Base-by-base conservation (phyloP, 2,113 vertebrate genomes). In the Miniopterus natalensis region DNA sequence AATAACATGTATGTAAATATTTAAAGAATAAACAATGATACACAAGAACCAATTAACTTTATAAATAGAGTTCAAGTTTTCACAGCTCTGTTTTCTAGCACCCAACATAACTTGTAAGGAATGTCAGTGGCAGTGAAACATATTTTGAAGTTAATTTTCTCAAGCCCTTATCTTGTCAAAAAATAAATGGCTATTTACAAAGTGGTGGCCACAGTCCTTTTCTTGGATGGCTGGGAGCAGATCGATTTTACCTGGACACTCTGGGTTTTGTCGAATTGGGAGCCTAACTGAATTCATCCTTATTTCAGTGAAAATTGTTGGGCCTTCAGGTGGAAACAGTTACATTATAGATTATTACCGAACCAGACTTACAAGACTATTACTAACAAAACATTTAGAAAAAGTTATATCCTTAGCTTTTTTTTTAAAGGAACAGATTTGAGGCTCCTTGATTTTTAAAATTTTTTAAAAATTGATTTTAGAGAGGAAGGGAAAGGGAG, bases 271-370 rank as follows among this genome's bases (percentile, higher is more conserved):
- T 98, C 99, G 99, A 89, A 99, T 99, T 88, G 99, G 99, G 49
- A 99, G 99, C 71, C 97, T 99, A 79, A 99, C 99, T 90, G 99
- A 99, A 97, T 99, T 99, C 98, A 98, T 99, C 95, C 96, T 99
- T 93, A 99, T 99, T 97, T 99, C 99, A 97, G 98, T 99, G 99
- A 99, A 99, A 99, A 99, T 99, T 1, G 99, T 99, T n/a, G 99
- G 99, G 89, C 99, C 99, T 49, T 99, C 99, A 0, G 99, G 99
- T 25, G 99, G 99, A 79, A 99, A 99, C 0, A 99, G 98, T 98
- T 99, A 99, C 98, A 99, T 99, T 45, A 99, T 99, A 92, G 99
- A 99, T 98, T 99, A 99, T 96, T 99, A 99, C 2, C 99, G 99
- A 49, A 99, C 99, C 66, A 98, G 99, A 61, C 99, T 99, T 70